Evolutionary conservation across 2,888 invertebrate genomes (phyloP).

Genomic region (Eucera pruinosa): DNA sequence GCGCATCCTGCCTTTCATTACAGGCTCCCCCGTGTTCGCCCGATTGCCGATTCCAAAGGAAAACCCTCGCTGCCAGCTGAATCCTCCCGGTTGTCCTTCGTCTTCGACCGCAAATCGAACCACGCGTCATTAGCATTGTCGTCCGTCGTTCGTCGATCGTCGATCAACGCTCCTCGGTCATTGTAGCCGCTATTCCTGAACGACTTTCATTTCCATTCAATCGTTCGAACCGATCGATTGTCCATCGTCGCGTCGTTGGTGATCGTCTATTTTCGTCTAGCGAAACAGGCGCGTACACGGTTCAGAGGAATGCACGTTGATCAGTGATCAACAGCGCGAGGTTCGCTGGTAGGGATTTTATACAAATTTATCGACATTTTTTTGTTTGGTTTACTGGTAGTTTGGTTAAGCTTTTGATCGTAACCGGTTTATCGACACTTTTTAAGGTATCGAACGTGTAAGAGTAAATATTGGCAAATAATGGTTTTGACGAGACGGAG

Average conservation of each 20-base stretch:
- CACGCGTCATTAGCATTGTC: slow-evolving; percentile 33
- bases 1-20: slow-evolving; percentile 79
- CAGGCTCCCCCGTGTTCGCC: slow-evolving; percentile 40
- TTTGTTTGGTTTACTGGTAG: too few species aligned
- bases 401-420: too few species aligned
- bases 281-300: background rate
- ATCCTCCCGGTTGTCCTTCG: slow-evolving; percentile 42
- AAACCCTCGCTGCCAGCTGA: slow-evolving; percentile 38
- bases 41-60: slow-evolving; percentile 60
- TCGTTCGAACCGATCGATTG: background rate
- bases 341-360: too few species aligned
- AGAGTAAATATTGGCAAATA: too few species aligned
- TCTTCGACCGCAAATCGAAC: slow-evolving; percentile 33
- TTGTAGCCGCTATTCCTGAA: slow-evolving; percentile 14
- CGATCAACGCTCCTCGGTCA: slow-evolving; percentile 14
- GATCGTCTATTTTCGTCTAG: background rate
- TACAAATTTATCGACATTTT: too few species aligned
- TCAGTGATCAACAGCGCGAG: too few species aligned
- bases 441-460: too few species aligned
- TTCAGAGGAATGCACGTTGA: background rate
- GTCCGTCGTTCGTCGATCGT: slow-evolving; percentile 3
- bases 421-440: too few species aligned
- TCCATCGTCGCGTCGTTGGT: background rate
- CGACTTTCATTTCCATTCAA: slow-evolving; percentile 53
- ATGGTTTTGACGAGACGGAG: too few species aligned